Base-by-base conservation (phyloP, 2,113 vertebrate species). In the Myotis lucifugus region DNA sequence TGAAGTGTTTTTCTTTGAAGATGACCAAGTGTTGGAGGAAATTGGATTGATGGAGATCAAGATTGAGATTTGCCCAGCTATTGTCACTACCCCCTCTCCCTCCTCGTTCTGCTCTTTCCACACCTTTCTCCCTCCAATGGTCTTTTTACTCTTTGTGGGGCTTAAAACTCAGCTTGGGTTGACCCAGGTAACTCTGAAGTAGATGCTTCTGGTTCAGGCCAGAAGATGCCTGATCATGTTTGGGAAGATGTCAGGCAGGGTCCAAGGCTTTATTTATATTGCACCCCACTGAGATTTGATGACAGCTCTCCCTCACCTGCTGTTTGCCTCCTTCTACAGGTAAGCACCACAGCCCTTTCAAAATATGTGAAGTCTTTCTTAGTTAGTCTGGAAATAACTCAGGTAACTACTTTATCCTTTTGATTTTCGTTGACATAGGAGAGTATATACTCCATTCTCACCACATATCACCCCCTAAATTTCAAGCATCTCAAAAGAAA, bases 1-100 rank as follows among this genome's bases (percentile, higher is more conserved):
- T 88, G 48, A 97, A 83, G 54, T 93, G 42, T 56, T 79, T 76
- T 40, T 29, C 82, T 42, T 94, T 79, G 40, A 88, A 95, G 67
- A 85, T 88, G 69, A 77, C 61, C 54, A 83, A 74, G 69, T 90
- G 5, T 77, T 74, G 42, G 34, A 92, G 27, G 64, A 83, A 95
- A 91, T 95, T 7, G 0, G 72, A 83, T n/a, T 46, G 72, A 87
- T 32, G 7, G 61, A 95, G 52, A 96, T 88, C 34, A 90, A 52
- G 40, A 79, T 9, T 54, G 15, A 70, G 56, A 91, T 95, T 95
- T 76, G 5, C 18, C 21, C 64, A 59, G 3, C 6, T 90, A 6
- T 61, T 40, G 81, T 48, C 37, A 13, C 18, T 14, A 56, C 5
- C 6, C 25, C 11, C 17, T 56, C 8, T 59, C 46, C 25, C 27